Base-by-base conservation (phyloP, 2,797 vertebrate species). In the Aulostomus chinensis region DNA sequence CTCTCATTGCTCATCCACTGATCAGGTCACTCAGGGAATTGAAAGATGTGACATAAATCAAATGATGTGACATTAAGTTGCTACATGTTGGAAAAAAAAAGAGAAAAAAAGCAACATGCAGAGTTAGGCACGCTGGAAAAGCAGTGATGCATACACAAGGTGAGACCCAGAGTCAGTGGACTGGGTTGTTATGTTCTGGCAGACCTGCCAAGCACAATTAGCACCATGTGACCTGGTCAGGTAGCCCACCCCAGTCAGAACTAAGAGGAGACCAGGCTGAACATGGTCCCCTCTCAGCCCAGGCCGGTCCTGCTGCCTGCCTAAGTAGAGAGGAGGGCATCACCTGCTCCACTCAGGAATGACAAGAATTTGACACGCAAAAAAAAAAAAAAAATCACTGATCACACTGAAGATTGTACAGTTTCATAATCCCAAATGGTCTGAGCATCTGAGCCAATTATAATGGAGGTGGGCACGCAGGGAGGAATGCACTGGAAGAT, bases 141-240 rank as follows among this genome's bases (percentile, higher is more conserved):
- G 34, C 72, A 72, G 50, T 49, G 63, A 73, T 68, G 75, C 56
- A 55, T 56, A 36, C 29, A 68, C 30, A 62, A 53, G 72, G 42
- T 65, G 62, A 75, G 76, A 77, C 67, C 63, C 58, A 34, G 42
- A 82, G 43, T 65, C 69, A 73, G 64, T 69, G 77, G 54, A 69
- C 52, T 56, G 67, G 71, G 52, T 75, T 70, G 63, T 80, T 74
- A 69, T 74, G 70, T 73, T 65, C 80, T 51, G 38, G 61, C 80
- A 68, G 79, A 86, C 68, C 78, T 88, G 85, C 73, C 86, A 86
- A 81, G 76, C 72, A 73, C 85, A 85, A 88, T 86, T 75, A 90
- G 52, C 62, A 78, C 54, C 85, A 89, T 85, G 87, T 87, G 89
- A 89, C 71, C 68, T 54, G 63, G 61, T 54, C 59, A 74, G 54